phyloP scores from a whole-genome alignment of 2,113 vertebrate species.

The Phaethornis superciliosus region DNA sequence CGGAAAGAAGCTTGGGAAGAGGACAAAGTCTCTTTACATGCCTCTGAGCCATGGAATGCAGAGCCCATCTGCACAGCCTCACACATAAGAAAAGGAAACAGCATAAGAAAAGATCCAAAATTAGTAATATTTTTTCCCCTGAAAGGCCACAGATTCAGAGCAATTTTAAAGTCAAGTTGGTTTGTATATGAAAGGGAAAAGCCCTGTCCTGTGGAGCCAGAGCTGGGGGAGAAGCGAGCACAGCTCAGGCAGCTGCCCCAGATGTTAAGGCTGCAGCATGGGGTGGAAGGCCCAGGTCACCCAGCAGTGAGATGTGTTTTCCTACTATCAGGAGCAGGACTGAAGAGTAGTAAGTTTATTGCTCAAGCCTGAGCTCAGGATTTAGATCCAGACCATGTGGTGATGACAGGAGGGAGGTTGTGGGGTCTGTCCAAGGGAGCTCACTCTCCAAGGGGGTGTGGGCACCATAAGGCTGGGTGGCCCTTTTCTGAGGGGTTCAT shows the following conservation, averaged over 20 bases:
- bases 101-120: neutral
- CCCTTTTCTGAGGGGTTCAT: neutral
- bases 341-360: neutral
- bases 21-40: neutral
- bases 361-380: neutral
- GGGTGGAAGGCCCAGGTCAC: neutral
- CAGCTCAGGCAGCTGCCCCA: neutral
- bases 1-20: neutral
- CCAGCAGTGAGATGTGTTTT: neutral
- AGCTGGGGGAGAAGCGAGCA: neutral
- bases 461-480: neutral
- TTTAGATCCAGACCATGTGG: fast-evolving
- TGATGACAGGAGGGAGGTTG: fast-evolving
- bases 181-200: neutral
- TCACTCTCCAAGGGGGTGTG: neutral
- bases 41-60: neutral
- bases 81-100: neutral
- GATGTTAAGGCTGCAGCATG: neutral
- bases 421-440: fast-evolving
- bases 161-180: neutral
- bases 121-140: neutral
- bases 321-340: fast-evolving
- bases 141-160: neutral
- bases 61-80: neutral
- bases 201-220: neutral